Evolutionary conservation across 2,888 invertebrate genomes (phyloP).

Genomic region (Drosophila mimetica): DNA sequence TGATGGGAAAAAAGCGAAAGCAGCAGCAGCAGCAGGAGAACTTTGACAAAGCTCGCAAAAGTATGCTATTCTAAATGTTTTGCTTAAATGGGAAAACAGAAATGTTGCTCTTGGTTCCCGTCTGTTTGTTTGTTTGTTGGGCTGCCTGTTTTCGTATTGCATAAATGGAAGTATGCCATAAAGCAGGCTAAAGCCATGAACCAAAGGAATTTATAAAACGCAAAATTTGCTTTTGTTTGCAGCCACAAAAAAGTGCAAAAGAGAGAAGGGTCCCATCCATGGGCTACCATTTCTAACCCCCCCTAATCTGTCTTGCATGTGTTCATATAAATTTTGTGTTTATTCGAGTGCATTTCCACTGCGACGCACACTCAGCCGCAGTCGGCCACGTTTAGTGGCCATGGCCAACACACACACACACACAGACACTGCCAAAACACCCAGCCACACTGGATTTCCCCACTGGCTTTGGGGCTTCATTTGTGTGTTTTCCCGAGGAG

Average conservation of each 20-base stretch:
- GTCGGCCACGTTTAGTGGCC: slow-evolving; percentile 61
- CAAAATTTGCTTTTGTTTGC: slow-evolving; percentile 71
- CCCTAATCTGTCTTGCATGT: slow-evolving; percentile 53
- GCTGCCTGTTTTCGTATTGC: slow-evolving; percentile 19
- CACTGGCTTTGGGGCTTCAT: slow-evolving; percentile 69
- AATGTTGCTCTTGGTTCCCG: slow-evolving; percentile 32
- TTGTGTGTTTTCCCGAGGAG: slow-evolving; percentile 42
- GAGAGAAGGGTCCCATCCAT: slow-evolving; percentile 6
- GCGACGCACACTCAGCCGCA: slow-evolving; percentile 67
- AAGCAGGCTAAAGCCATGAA: slow-evolving; percentile 44
- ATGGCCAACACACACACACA: slow-evolving; percentile 30
- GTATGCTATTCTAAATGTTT: slow-evolving; percentile 61
- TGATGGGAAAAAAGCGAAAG: slow-evolving; percentile 9
- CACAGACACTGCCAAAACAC: slow-evolving; percentile 1
- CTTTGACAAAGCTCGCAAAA: slow-evolving; percentile 60
- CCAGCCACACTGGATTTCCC: slow-evolving; percentile 20
- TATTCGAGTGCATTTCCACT: slow-evolving; percentile 78
- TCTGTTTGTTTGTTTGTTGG: slow-evolving; percentile 17
- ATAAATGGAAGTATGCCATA: slow-evolving; percentile 44
- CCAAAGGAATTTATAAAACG: slow-evolving; percentile 66
- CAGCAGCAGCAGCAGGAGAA: slow-evolving; percentile 9
- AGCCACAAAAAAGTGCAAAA: slow-evolving; percentile 47
- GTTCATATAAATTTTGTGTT: slow-evolving; percentile 75
- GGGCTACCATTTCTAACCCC: neutral
- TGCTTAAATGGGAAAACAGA: slow-evolving; percentile 60